Conservation (phyloP, 2,888 invertebrate species). For the Synanthedon formicaeformis region DNA sequence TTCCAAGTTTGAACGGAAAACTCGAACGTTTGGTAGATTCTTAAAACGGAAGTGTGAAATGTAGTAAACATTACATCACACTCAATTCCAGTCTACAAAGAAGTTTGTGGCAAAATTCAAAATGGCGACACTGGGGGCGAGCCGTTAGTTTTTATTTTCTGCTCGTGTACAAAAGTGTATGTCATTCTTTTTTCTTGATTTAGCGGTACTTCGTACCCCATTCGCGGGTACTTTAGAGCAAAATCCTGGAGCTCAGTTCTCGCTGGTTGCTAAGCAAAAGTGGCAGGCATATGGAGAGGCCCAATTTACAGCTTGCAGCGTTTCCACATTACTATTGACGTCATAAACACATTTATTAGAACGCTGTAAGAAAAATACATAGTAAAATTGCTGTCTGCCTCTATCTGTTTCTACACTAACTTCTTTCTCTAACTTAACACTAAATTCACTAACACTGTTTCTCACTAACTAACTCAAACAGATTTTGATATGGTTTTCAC, state of each 20-base stretch:
- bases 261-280: slow-evolving; percentile 10
- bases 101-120: background rate
- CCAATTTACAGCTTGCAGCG: slow-evolving; percentile 1
- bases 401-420: too few relatives aligned
- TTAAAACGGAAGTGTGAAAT: too few relatives aligned
- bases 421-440: too few relatives aligned
- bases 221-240: slow-evolving; percentile 2
- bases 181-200: background rate
- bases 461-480: too few relatives aligned
- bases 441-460: too few relatives aligned
- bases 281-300: slow-evolving; percentile 6
- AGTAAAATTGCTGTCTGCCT: too few relatives aligned
- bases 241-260: slow-evolving; percentile 9
- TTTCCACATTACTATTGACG: background rate
- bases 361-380: too few relatives aligned
- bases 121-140: background rate
- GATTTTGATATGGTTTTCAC: too few relatives aligned
- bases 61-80: too few relatives aligned
- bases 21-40: too few relatives aligned
- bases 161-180: background rate
- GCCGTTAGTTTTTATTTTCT: background rate
- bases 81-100: background rate
- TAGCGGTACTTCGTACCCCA: background rate
- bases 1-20: too few relatives aligned
- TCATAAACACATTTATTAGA: too few relatives aligned